phyloP scores from a whole-genome alignment of 2,113 vertebrate genomes.

The Scartelaos histophorus region DNA sequence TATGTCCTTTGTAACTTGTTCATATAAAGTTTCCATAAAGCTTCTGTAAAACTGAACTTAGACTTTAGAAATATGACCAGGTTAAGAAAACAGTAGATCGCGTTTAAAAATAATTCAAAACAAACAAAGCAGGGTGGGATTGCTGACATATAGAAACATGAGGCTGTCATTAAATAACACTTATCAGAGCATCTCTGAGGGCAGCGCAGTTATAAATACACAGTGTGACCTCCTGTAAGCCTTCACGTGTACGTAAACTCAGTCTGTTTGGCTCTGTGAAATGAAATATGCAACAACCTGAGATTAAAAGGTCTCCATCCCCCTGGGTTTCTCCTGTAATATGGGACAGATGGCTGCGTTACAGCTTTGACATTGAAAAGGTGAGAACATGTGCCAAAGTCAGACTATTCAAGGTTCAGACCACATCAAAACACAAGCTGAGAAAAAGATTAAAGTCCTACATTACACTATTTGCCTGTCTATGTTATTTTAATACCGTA shows the following conservation, averaged over 20 bases:
- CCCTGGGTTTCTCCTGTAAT: not conserved
- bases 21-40: too few relatives aligned
- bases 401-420: not conserved
- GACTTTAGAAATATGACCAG: too few relatives aligned
- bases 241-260: not conserved
- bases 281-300: conserved; percentile 3
- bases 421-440: not conserved
- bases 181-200: not conserved
- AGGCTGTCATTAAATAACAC: conserved; percentile 14
- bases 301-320: conserved; percentile 1
- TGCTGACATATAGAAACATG: not conserved
- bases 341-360: conserved; percentile 3
- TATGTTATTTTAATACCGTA: too few relatives aligned
- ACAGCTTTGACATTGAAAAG: conserved; percentile 2
- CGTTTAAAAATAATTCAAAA: too few relatives aligned
- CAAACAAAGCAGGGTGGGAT: too few relatives aligned
- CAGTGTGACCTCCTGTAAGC: not conserved
- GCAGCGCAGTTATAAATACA: not conserved
- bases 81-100: too few relatives aligned
- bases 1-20: too few relatives aligned
- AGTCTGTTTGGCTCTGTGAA: not conserved
- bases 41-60: too few relatives aligned
- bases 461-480: too few relatives aligned
- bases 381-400: not conserved
- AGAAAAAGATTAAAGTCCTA: too few relatives aligned